Conservation (phyloP, 2,113 vertebrate genomes). For the Phaethon lepturus region DNA sequence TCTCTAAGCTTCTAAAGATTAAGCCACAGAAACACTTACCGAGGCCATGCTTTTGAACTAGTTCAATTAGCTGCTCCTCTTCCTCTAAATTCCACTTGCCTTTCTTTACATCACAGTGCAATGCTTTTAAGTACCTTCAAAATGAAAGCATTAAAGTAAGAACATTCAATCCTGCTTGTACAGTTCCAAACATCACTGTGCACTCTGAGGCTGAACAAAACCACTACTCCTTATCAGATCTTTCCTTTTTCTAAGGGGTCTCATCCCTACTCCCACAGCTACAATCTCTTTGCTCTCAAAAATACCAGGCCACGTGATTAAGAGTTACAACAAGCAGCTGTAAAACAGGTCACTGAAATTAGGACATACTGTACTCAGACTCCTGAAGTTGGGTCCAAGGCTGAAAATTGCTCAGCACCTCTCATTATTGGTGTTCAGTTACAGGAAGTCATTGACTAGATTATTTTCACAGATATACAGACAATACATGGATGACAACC, state of each 20-base stretch:
- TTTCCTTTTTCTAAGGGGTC: background rate
- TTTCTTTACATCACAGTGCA: slow-evolving; percentile 82
- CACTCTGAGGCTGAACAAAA: background rate
- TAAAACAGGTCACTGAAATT: background rate
- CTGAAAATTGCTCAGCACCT: background rate
- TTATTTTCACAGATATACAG: background rate
- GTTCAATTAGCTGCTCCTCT: slow-evolving; percentile 72
- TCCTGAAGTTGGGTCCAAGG: background rate
- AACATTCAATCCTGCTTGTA: background rate
- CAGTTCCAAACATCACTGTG: background rate
- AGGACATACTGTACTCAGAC: background rate
- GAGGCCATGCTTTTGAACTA: slow-evolving; percentile 86
- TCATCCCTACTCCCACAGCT: background rate
- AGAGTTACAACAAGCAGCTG: background rate
- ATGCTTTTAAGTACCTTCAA: slow-evolving; percentile 85
- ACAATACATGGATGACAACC: background rate
- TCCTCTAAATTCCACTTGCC: slow-evolving; percentile 86
- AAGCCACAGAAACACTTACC: slow-evolving; percentile 73
- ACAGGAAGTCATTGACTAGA: background rate
- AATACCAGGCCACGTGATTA: background rate
- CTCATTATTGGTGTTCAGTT: background rate
- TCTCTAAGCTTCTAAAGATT: background rate
- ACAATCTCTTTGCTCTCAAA: background rate
- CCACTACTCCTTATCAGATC: background rate
- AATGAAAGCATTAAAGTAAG: background rate